Base-by-base conservation (phyloP, 2,888 invertebrate genomes). In the Reticulitermes lucifugus region DNA sequence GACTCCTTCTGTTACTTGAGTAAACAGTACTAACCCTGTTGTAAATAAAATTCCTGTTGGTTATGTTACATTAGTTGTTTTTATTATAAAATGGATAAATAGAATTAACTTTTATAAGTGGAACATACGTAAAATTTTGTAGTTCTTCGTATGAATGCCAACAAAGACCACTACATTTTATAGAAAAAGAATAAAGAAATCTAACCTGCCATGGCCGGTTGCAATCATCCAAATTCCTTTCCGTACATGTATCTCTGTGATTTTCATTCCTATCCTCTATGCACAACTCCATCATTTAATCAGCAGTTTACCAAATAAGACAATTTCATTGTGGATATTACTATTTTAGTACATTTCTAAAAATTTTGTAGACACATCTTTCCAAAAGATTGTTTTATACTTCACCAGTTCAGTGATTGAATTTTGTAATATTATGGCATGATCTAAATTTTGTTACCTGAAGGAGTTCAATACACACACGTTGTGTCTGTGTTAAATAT, bases 151-250 rank as follows among this genome's bases (percentile, higher is more conserved):
- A 29, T 60, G 35, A 84, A 84, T 83, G 75, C 82, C 60, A 55
- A 85, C 29, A 71, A 70, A 82, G 12, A n/a, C 46, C 43, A 43
- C 81, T 35, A 59, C 14, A 75, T 82, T 73, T 75, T 77, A 75
- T 12, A 85, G 43, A 82, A n/a, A 80, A 65, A 70, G 55, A 51
- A 81, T 4, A 51, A 85, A 18, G 29, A 82, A 80, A 65, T 60
- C 46, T 35, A 51, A 77, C 77, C 77, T 46, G 60, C 84, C 84
- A 83, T 84, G 86, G 84, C 82, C 79, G 80, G 85, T 79, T 73
- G 82, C 60, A 73, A 83, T 86, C 86, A 86, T 86, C 86, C 86
- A 86, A 86, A 86, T 84, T 86, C 86, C 86, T 86, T 83, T 81
- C 43, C 65, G 25, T 81, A 70, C 43, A n/a, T 43, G 25, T 70